These are phyloP conservation scores for Dasyornis broadbenti DNA, from an alignment of 2,113 vertebrate genomes.

Conservation along the genomic window DNA sequence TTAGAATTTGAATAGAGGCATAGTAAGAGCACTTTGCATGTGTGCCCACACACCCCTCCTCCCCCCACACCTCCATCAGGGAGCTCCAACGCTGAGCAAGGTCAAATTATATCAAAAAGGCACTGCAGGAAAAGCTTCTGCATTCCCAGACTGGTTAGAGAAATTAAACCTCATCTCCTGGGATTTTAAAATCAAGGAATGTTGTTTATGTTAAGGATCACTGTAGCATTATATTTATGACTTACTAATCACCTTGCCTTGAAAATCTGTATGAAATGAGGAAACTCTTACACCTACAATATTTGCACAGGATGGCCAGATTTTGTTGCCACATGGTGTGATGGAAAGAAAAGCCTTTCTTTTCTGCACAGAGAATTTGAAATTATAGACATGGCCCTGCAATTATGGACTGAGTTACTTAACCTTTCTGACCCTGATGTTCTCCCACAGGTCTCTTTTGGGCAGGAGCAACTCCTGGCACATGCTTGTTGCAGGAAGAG, in stretches of 20 bases:
- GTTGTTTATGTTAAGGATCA: constrained; percentile 44
- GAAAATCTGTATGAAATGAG: background rate
- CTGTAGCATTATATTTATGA: constrained; percentile 41
- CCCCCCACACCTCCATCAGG: background rate
- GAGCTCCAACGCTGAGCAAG: constrained; percentile 37
- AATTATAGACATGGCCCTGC: constrained; percentile 19
- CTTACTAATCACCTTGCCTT: constrained; percentile 32
- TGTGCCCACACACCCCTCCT: constrained; percentile 7
- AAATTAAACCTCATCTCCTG: constrained; percentile 4
- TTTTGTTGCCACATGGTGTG: background rate
- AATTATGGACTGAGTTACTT: constrained; percentile 46
- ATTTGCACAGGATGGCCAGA: background rate
- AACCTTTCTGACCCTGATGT: constrained; percentile 19
- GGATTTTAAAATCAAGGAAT: constrained; percentile 35
- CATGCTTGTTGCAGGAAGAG: background rate
- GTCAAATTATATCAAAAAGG: constrained; percentile 55
- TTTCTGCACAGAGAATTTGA: background rate
- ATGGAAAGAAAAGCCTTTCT: background rate
- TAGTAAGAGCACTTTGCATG: constrained; percentile 30
- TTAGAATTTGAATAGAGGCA: constrained; percentile 58
- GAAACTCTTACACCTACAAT: background rate
- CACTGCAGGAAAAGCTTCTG: constrained; percentile 31
- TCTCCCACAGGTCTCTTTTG: background rate
- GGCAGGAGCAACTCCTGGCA: background rate
- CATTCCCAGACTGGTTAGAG: background rate